Evolutionary conservation across 2,797 vertebrate genomes (phyloP), one percentile per base, ranked within the genome.

Genomic region (Darevskia mixta): DNA sequence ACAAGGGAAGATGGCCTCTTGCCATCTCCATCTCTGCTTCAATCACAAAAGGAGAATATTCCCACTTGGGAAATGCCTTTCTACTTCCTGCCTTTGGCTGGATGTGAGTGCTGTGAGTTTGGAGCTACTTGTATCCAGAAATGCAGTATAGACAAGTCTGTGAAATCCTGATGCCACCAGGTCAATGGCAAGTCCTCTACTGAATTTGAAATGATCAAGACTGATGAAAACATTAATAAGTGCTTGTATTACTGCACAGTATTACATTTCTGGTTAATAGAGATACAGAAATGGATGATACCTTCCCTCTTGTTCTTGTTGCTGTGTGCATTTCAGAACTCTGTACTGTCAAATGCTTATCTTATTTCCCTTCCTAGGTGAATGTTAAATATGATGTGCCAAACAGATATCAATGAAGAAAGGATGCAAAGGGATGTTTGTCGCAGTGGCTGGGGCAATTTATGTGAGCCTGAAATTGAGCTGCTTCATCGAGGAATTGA

Each of bases 201-300:
- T 69, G 41, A 86, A 86, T 86, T 55, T 49, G 76, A 69, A 69
- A 69, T 55, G 29, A 69, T 49, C 41, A 69, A 79, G 85, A 86
- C 20, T 69, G 27, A 67, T 25, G 66, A 32, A 86, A 25, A 9
- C 2, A 5, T 15, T 8, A 67, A 23, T 58, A 67, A 23, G 45
- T 41, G 64, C 32, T 45, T 82, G 80, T 69, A 69, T 79, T 86
- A 69, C 76, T 15, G 27, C 72, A 71, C 64, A 13, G 1, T 0
- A 0, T 32, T 38, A 29, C 35, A 89, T 88, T 90, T 79, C 84
- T 87, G 17, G 25, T 87, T 75, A 7, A 0, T 17, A 41, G 43
- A 76, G 2, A 5, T 17, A 71, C 9, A 18, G 78, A 41, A n/a
- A 86, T 64, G 83, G 69, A 82, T 45, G 38, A 8, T 41, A 71